These are phyloP conservation scores for Diachasmimorpha longicaudata DNA, from an alignment of 1,140 invertebrate genomes.

Conservation along the genomic window DNA sequence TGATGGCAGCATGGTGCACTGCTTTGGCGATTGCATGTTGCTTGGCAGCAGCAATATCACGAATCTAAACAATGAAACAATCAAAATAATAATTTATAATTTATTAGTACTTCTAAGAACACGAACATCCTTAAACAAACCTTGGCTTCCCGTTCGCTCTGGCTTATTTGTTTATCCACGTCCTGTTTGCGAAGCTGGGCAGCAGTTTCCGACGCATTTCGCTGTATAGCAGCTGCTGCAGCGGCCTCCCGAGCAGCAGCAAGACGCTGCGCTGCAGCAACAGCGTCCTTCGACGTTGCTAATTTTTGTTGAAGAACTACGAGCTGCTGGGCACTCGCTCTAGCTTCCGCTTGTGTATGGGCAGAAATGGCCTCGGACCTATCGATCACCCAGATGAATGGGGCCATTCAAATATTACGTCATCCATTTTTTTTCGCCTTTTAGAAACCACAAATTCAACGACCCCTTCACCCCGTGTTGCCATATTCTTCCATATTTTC, in stretches of 20 bases:
- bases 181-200: conserved; percentile 59
- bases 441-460: background rate
- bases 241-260: conserved; percentile 48
- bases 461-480: no score
- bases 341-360: conserved; percentile 49
- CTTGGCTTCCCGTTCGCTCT: conserved; percentile 57
- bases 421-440: background rate
- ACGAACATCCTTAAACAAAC: conserved; percentile 31
- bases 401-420: background rate
- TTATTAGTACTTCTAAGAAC: no score
- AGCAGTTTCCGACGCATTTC: conserved; percentile 55
- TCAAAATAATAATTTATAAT: background rate
- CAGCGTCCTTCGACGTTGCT: conserved; percentile 57
- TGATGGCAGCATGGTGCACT: conserved; percentile 43
- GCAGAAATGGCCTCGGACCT: conserved; percentile 57
- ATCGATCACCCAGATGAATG: background rate
- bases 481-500: no score
- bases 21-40: conserved; percentile 56
- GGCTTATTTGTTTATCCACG: conserved; percentile 57
- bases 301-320: conserved; percentile 58
- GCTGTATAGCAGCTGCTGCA: conserved; percentile 38
- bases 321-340: conserved; percentile 53
- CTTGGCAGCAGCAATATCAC: conserved; percentile 54
- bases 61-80: conserved; percentile 42
- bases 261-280: conserved; percentile 57